These are phyloP conservation scores for Microcebus griseorufus DNA, from an alignment of 2,113 vertebrate genomes.

Conservation along the genomic window DNA sequence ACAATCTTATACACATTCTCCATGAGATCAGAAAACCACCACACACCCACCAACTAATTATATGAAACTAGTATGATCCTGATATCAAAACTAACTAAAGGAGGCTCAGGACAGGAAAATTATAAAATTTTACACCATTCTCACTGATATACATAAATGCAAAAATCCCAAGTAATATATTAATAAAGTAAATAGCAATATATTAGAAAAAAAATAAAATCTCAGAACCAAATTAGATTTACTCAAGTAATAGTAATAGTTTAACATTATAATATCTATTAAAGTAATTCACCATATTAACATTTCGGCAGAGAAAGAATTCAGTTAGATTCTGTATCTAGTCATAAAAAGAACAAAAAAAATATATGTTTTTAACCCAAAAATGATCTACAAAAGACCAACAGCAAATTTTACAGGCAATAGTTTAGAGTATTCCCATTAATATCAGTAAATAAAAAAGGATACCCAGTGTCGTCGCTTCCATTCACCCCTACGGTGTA, in stretches of 20 bases:
- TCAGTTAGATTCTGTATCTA: neutral
- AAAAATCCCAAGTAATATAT: neutral
- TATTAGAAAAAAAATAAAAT: slow-evolving; percentile 22
- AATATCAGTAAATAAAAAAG: neutral
- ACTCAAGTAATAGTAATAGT: neutral
- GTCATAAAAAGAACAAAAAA: neutral
- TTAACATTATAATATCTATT: neutral
- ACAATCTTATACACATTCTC: neutral
- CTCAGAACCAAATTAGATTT: neutral
- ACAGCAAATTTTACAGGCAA: neutral
- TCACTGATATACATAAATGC: neutral
- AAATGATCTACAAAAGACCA: neutral
- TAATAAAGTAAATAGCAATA: neutral
- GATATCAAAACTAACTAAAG: slow-evolving; percentile 37
- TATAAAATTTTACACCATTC: neutral
- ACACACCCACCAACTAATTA: neutral
- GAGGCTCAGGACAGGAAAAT: neutral
- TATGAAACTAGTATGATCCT: neutral
- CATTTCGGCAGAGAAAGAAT: neutral
- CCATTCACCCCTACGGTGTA: neutral
- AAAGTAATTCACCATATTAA: neutral
- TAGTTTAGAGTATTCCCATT: neutral
- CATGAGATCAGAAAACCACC: neutral
- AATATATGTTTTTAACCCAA: neutral
- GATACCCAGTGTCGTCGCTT: neutral